Conservation (phyloP, 2,113 vertebrate species). For the Neomonachus schauinslandi region DNA sequence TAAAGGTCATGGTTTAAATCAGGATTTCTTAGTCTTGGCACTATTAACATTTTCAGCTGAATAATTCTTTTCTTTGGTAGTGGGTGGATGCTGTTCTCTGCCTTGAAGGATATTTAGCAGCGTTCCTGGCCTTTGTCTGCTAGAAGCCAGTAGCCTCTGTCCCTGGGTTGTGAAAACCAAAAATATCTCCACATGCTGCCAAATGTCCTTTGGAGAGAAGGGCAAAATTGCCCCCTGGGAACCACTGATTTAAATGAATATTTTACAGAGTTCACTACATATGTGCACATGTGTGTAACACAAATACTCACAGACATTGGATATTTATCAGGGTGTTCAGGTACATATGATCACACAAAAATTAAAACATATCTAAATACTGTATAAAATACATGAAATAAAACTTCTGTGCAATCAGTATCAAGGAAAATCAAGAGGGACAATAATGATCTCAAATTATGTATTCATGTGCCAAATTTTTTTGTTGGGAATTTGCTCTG, state of each 20-base stretch:
- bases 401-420: constrained; percentile 19
- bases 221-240: neutral
- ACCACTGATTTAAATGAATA: neutral
- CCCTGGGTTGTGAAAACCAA: neutral
- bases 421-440: constrained; percentile 48
- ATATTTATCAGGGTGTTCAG: neutral
- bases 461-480: constrained; percentile 23
- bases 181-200: neutral
- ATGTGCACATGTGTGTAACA: neutral
- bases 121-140: neutral
- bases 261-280: neutral
- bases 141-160: neutral
- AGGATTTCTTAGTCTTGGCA: neutral
- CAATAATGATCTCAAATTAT: constrained; percentile 61
- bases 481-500: constrained; percentile 63
- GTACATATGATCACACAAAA: neutral
- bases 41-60: neutral
- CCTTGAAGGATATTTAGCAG: neutral
- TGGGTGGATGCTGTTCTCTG: neutral
- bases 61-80: neutral
- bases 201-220: neutral
- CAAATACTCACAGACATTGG: neutral
- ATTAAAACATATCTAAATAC: neutral
- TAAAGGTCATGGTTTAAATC: neutral
- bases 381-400: constrained; percentile 40